Base-by-base conservation (phyloP, 2,888 invertebrate genomes). In the Eucera pruinosa region DNA sequence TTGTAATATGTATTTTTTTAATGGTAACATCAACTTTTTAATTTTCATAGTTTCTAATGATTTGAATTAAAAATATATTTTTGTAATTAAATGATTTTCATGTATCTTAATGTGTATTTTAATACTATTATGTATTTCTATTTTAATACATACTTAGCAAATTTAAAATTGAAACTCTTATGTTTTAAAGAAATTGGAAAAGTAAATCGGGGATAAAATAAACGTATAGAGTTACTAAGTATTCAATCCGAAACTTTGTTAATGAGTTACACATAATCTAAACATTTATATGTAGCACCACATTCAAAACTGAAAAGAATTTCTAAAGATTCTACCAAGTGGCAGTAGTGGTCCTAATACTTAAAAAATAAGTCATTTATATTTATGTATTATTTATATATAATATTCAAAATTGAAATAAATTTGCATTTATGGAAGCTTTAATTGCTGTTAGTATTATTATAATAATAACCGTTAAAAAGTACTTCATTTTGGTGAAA, bases 271-370 rank as follows among this genome's bases (percentile, higher is more conserved):
- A 47, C 15, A n/a, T 11, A 27, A 57, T 47, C 13, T 20, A 39
- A 15, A 50, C 13, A 23, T 30, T 30, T 71, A 9, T 20, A 55
- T 39, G 13, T 61, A 69, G 54, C 36, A 70, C 54, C 45, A 30
- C 23, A 58, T 43, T 9, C 0, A 47, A 61, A 58, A 30, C 2
- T 23, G 0, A 39, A 30, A 70, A 39, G 9, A 55, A 23, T 50
- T n/a, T 70, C 9, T 13, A 20, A 20, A 33, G 2, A 50, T 60
- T 33, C 62, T 71, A 76, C 69, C 74, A 81, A 84, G 74, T 84
- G 74, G 77, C 79, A 79, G 75, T 75, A 84, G 62, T 81, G 54
- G 23, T 57, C 23, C 39, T 30, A 50, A 25, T 48, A 64, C 20
- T 9, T 55, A 20, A 50, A 47, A 48, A 25, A 78, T 48, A 52